phyloP scores from a whole-genome alignment of 2,888 invertebrate genomes.

The Pharmacophagus antenor region DNA sequence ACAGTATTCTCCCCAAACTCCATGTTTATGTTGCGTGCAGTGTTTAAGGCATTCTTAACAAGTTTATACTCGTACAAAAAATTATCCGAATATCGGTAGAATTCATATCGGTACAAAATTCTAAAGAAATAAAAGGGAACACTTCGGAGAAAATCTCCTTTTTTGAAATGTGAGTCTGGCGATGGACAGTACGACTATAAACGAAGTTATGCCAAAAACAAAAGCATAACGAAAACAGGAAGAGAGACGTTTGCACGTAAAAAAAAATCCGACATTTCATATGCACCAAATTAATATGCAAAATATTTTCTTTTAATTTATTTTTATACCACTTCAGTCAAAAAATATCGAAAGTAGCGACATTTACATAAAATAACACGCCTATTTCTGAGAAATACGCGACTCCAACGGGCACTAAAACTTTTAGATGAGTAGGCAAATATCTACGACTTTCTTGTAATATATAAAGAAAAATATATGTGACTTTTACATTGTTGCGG shows the following conservation, averaged over 20 bases:
- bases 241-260: too few relatives aligned
- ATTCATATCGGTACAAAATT: constrained; percentile 1
- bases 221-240: too few relatives aligned
- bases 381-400: constrained; percentile 10
- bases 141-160: neutral
- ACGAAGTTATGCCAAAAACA: too few relatives aligned
- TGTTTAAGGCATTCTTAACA: neutral
- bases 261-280: neutral
- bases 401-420: neutral
- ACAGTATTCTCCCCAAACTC: too few relatives aligned
- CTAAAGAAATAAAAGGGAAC: neutral
- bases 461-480: constrained; percentile 8
- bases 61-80: constrained; percentile 4
- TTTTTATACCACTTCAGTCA: neutral
- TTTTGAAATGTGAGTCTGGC: too few relatives aligned
- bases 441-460: constrained; percentile 6
- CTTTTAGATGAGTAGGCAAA: constrained; percentile 21
- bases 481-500: constrained; percentile 2
- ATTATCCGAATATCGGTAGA: neutral
- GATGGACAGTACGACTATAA: too few relatives aligned
- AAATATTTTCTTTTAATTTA: neutral
- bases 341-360: constrained; percentile 1
- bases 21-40: neutral
- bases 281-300: neutral
- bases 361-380: constrained; percentile 25